phyloP scores from a whole-genome alignment of 30 jellyfish, hydroid and myxozoan genomes.

The Haliclystus octoradiatus region DNA sequence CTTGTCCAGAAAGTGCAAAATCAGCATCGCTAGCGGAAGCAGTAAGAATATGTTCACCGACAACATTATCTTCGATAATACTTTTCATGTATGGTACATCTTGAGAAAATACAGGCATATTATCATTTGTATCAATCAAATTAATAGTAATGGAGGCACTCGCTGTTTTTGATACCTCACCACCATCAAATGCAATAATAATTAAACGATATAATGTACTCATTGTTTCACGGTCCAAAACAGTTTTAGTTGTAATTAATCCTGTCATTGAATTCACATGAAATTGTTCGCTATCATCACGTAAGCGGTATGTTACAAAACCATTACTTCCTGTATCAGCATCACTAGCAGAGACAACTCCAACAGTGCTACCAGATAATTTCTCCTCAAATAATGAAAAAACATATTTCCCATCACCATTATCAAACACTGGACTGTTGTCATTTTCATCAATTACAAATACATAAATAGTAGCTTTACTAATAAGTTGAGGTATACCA shows the following conservation, averaged over 20 bases:
- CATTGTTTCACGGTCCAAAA: conserved; percentile 69
- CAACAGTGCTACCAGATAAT: conserved; percentile 10
- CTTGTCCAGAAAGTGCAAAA: conserved; percentile 24
- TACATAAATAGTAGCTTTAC: conserved; percentile 40
- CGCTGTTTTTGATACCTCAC: conserved; percentile 42
- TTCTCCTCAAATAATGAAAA: conserved; percentile 74
- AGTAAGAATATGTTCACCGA: conserved; percentile 20
- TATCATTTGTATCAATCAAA: conserved; percentile 67
- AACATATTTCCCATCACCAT: conserved; percentile 19
- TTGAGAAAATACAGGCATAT: conserved; percentile 67
- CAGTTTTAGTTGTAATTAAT: conserved; percentile 38
- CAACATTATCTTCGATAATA: conserved; percentile 22
- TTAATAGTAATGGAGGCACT: conserved; percentile 30
- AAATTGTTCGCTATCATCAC: conserved; percentile 35
- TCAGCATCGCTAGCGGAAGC: conserved; percentile 85
- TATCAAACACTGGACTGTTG: conserved; percentile 51
- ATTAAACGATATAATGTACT: conserved; percentile 18
- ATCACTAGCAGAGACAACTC: conserved; percentile 59
- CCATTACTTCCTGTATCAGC: conserved; percentile 82
- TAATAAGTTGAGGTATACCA: conserved; percentile 69
- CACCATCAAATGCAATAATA: conserved; percentile 79
- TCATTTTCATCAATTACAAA: conserved; percentile 80
- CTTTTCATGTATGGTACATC: conserved; percentile 55
- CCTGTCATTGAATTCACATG: conserved; percentile 46
- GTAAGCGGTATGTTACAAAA: conserved; percentile 36